A percentile compares a stretch with the other conserved stretches of the same genome.
These are phyloP conservation scores for Caenorhabditis sp. DNA, from an alignment of 2,888 invertebrate species.

Conservation along the genomic window DNA sequence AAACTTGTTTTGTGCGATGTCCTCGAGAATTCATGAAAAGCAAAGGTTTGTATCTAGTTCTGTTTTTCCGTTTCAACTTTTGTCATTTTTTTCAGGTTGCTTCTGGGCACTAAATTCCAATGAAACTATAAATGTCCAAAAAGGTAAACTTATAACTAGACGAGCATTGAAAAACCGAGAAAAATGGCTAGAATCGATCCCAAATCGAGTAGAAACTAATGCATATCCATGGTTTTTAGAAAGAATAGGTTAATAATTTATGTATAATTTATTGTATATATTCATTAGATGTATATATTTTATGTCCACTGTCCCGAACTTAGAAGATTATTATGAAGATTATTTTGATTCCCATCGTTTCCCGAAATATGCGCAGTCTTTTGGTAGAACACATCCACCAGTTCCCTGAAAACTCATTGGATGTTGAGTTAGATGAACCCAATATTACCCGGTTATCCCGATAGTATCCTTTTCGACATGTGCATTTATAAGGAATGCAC, in stretches of 20 bases:
- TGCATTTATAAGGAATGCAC: slow-evolving; percentile 23
- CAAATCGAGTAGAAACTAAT: no score
- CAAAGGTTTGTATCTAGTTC: background rate
- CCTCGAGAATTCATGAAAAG: background rate
- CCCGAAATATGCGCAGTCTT: background rate
- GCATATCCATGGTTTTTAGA: no score
- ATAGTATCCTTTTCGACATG: slow-evolving; percentile 11
- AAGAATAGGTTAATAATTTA: no score
- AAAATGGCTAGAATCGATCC: background rate
- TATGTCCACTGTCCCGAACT: background rate
- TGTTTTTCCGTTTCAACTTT: background rate
- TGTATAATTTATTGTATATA: background rate
- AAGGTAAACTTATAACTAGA: background rate
- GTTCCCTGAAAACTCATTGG: background rate
- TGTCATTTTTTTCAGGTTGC: background rate
- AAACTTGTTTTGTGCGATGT: background rate
- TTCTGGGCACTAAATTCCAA: background rate
- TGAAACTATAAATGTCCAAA: background rate
- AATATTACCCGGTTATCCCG: slow-evolving; percentile 17
- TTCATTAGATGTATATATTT: background rate
- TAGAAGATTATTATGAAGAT: background rate
- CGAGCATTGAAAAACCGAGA: background rate
- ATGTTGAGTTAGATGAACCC: background rate
- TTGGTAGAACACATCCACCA: background rate
- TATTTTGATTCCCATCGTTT: background rate